A percentile compares a stretch with the other conserved stretches of the same genome.
phyloP scores from a whole-genome alignment of 2,888 invertebrate species.

The Microctonus aethiopoides region DNA sequence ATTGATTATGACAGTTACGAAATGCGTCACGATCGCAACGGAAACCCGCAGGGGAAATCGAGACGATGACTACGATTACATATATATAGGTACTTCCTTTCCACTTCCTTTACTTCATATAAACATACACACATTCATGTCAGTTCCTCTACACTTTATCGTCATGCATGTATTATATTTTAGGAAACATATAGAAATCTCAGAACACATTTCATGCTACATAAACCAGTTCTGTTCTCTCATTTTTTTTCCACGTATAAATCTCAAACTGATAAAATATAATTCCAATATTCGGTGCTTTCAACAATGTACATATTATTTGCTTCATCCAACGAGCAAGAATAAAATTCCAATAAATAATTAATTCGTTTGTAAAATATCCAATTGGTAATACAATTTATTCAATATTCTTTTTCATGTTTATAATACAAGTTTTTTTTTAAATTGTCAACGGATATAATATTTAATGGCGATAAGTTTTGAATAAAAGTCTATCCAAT shows the following conservation, averaged over 20 bases:
- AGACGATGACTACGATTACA: not conserved
- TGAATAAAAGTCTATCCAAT: not conserved
- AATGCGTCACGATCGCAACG: constrained; percentile 7
- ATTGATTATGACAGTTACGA: constrained; percentile 19
- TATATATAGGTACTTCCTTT: not conserved
- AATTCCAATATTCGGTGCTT: no score
- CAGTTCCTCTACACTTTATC: not conserved
- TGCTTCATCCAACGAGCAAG: not conserved
- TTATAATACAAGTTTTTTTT: not conserved
- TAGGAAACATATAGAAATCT: not conserved
- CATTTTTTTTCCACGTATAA: not conserved
- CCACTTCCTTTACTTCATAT: no score
- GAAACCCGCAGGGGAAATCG: constrained; percentile 25
- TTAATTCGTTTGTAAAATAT: not conserved
- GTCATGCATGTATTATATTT: constrained; percentile 15
- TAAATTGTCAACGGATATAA: not conserved
- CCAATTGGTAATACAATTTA: not conserved
- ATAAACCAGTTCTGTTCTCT: not conserved
- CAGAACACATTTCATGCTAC: not conserved
- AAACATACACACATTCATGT: no score
- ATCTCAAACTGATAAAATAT: no score
- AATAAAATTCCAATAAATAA: not conserved
- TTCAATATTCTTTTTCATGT: not conserved
- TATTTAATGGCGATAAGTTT: not conserved
- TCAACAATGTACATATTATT: no score